Base-by-base conservation (phyloP, 2,113 vertebrate genomes). In the Scartelaos histophorus region DNA sequence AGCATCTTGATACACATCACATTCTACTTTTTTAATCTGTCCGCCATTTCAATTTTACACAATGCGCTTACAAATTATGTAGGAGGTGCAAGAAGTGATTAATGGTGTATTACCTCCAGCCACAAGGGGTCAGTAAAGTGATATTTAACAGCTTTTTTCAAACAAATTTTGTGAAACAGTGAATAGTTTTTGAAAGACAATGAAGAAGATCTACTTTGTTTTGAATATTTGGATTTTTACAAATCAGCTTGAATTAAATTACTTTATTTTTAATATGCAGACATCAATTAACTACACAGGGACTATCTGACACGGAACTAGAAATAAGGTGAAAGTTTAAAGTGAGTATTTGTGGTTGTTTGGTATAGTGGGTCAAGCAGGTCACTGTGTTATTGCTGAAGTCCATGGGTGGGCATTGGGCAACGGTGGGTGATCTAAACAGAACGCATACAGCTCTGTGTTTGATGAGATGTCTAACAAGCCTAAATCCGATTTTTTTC, bases 391-490 rank as follows among this genome's bases (percentile, higher is more conserved):
- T 61, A 25, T 34, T 61, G 58, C 17, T 34, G 13, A 5, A 17
- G 58, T 15, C 58, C 58, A 34, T 17, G 25, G 58, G 58, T 34
- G 58, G 24, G 58, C 24, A 61, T 34, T 21, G 53, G 53, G 53
- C 6, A 56, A 6, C 6, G 15, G 58, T 34, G 58, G 75, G 74
- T 76, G 67, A 76, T 66, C 76, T 61, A 53, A 67, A 78, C 69
- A 85, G 21, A 76, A 84, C 78, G 78, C 49, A 71, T 72, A 76
- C 68, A 19, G 79, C 47, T 74, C 24, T 54, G 82, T 85, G 16
- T 87, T 87, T 87, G 83, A 89, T 84, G 74, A 87, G 82, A 88
- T 46, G 80, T 71, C 85, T 80, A 83, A 78, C 76, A 68, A 73
- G 68, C 47, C 66, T 38, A 7, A 64, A 81, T 67, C 68, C 66